These are phyloP conservation scores for Prenolepis imparis DNA, from an alignment of 2,888 invertebrate genomes.

Conservation along the genomic window DNA sequence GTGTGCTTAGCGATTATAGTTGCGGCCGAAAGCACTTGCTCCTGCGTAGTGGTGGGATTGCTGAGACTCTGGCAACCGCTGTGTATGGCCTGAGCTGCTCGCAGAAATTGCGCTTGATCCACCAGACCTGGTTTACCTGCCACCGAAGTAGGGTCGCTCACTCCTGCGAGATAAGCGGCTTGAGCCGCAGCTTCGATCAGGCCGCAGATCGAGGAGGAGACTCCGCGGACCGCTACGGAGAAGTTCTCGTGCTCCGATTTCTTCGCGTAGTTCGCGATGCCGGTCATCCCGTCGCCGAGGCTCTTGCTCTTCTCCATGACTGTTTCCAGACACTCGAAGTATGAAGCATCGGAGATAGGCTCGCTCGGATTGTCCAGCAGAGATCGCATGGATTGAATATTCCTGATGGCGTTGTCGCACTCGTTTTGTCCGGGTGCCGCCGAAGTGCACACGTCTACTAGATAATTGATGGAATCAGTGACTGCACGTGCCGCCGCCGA, in stretches of 20 bases:
- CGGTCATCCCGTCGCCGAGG: slow-evolving; percentile 96
- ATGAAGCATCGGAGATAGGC: slow-evolving; percentile 95
- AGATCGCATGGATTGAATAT: slow-evolving; percentile 94
- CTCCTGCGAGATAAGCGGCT: slow-evolving; percentile 97
- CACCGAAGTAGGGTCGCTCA: slow-evolving; percentile 95
- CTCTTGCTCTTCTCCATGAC: slow-evolving; percentile 96
- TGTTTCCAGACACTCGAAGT: slow-evolving; percentile 97
- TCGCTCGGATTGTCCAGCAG: slow-evolving; percentile 95
- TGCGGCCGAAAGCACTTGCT: slow-evolving; percentile 95
- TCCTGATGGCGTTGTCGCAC: slow-evolving; percentile 97
- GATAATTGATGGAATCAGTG: slow-evolving; percentile 96
- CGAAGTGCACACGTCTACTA: slow-evolving; percentile 95
- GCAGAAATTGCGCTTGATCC: slow-evolving; percentile 94
- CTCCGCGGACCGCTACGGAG: slow-evolving; percentile 93
- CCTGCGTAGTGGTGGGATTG: slow-evolving; percentile 91
- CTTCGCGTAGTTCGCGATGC: slow-evolving; percentile 97
- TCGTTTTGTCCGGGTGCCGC: slow-evolving; percentile 98
- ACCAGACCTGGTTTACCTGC: slow-evolving; percentile 96
- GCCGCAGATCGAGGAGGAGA: slow-evolving; percentile 95
- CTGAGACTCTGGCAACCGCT: slow-evolving; percentile 94
- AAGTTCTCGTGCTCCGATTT: slow-evolving; percentile 94
- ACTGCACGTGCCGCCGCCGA: slow-evolving; percentile 95
- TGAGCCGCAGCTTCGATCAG: slow-evolving; percentile 97
- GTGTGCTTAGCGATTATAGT: slow-evolving; percentile 98
- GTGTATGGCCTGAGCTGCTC: slow-evolving; percentile 96